phyloP scores from a whole-genome alignment of 2,113 vertebrate genomes.

The Gambusia affinis region DNA sequence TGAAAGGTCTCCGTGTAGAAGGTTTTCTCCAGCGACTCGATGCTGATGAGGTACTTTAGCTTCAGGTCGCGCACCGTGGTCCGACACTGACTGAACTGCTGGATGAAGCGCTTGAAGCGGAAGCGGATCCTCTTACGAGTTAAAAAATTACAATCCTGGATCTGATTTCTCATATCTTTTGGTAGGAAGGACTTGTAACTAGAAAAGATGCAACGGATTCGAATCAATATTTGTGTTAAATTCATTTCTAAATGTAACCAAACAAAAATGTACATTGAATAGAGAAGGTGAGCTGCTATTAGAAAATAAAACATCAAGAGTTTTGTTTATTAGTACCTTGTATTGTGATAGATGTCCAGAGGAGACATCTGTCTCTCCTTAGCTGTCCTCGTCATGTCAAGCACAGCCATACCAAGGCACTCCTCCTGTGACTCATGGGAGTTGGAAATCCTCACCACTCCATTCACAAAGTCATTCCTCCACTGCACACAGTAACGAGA shows the following conservation, averaged over 20 bases:
- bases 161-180: constrained; percentile 89
- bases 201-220: constrained; percentile 16
- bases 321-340: constrained; percentile 80
- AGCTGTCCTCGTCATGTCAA: constrained; percentile 96
- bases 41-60: constrained; percentile 97
- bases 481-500: constrained; percentile 80
- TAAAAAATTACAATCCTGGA: constrained; percentile 94
- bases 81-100: constrained; percentile 93
- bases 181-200: constrained; percentile 98
- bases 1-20: constrained; percentile 96
- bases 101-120: constrained; percentile 95
- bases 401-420: constrained; percentile 96
- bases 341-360: constrained; percentile 88
- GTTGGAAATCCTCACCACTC: constrained; percentile 87
- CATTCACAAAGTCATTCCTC: constrained; percentile 92
- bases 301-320: not conserved
- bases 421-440: constrained; percentile 96
- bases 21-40: constrained; percentile 90
- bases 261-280: not conserved
- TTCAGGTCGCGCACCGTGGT: constrained; percentile 92
- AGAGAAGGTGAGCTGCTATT: not conserved
- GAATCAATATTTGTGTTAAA: not conserved
- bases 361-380: constrained; percentile 91
- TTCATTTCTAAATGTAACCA: not conserved
- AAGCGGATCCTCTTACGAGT: constrained; percentile 96